These are phyloP conservation scores for Chromoteleia sp. DNA, from an alignment of 2,888 invertebrate genomes.

Conservation along the genomic window DNA sequence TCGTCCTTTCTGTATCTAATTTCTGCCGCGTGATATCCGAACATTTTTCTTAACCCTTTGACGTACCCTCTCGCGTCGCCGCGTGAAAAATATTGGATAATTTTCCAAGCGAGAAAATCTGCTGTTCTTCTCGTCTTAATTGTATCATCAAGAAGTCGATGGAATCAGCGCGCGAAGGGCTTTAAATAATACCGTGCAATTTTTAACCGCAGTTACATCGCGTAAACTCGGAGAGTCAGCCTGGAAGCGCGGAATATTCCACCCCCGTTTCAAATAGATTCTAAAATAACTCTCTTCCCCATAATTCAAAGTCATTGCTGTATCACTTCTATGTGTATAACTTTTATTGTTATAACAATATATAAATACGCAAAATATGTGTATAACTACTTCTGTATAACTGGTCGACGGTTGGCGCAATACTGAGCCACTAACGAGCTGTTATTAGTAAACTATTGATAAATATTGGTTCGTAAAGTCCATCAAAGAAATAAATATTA, in stretches of 20 bases:
- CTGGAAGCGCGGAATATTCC: conserved; percentile 58
- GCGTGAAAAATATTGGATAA: conserved; percentile 84
- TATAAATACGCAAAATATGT: too few species aligned
- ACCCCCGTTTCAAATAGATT: conserved; percentile 11
- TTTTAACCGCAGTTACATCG: conserved; percentile 83
- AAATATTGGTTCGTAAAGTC: too few species aligned
- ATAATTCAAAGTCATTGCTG: conserved; percentile 1
- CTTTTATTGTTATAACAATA: too few species aligned
- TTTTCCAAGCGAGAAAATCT: conserved; percentile 83
- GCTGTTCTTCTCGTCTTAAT: conserved; percentile 81
- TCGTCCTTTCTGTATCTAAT: conserved; percentile 75
- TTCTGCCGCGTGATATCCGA: conserved; percentile 74
- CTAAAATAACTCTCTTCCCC: background rate
- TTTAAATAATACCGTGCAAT: conserved; percentile 83
- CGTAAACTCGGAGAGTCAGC: conserved; percentile 73
- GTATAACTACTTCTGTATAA: too few species aligned
- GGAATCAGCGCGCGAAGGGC: conserved; percentile 74
- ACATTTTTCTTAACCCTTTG: conserved; percentile 80
- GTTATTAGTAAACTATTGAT: too few species aligned
- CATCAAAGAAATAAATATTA: too few species aligned
- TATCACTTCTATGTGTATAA: too few species aligned
- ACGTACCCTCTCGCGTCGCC: conserved; percentile 72
- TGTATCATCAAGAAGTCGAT: conserved; percentile 83
- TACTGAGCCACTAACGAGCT: too few species aligned
- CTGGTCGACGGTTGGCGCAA: too few species aligned